These are phyloP conservation scores for Torymus aiolomorphi DNA, from an alignment of 2,888 invertebrate genomes.

Conservation along the genomic window DNA sequence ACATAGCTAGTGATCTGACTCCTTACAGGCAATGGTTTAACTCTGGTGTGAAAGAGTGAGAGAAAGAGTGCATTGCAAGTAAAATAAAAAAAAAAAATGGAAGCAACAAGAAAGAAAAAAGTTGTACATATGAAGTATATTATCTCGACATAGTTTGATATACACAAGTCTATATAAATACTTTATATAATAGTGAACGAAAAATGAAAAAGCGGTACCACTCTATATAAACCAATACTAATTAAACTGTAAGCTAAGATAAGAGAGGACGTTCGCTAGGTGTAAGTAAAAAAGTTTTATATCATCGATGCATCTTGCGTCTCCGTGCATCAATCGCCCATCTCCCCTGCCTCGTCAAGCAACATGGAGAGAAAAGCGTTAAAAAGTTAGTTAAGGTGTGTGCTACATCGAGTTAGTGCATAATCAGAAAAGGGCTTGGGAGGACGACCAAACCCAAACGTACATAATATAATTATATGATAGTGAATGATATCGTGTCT, in stretches of 20 bases:
- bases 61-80: constrained; percentile 64
- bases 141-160: constrained; percentile 73
- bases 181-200: constrained; percentile 72
- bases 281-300: constrained; percentile 73
- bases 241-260: constrained; percentile 63
- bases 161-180: constrained; percentile 73
- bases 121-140: constrained; percentile 72
- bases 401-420: constrained; percentile 60
- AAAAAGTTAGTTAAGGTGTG: constrained; percentile 54
- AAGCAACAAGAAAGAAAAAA: constrained; percentile 62
- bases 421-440: constrained; percentile 57
- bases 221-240: constrained; percentile 67
- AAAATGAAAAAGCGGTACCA: constrained; percentile 66
- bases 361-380: constrained; percentile 59
- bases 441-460: constrained; percentile 58
- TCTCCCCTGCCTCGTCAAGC: constrained; percentile 60
- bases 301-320: constrained; percentile 71
- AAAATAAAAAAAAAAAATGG: constrained; percentile 59
- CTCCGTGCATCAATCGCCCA: constrained; percentile 66
- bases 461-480: constrained; percentile 56
- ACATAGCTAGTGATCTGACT: constrained; percentile 39
- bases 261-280: constrained; percentile 69
- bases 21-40: constrained; percentile 31
- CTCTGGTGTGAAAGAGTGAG: constrained; percentile 22
- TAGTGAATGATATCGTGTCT: constrained; percentile 57